phyloP scores from a whole-genome alignment of 2,113 vertebrate species.

The Okapia johnstoni region DNA sequence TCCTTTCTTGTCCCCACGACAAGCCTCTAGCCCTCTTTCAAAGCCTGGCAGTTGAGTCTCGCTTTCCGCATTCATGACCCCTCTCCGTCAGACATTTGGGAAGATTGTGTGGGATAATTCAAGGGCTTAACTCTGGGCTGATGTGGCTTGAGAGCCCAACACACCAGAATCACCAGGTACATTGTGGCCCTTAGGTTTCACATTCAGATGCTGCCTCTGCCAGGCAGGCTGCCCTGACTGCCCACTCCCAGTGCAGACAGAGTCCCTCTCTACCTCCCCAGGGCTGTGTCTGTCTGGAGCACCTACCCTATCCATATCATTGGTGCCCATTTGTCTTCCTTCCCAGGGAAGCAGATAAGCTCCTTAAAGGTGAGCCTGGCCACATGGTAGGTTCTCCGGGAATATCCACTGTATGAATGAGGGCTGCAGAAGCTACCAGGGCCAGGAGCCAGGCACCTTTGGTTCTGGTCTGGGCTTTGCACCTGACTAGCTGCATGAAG shows the following conservation, averaged over 20 bases:
- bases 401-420: fast-evolving
- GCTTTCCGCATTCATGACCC: background rate
- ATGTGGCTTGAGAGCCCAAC: fast-evolving
- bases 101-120: background rate
- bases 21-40: background rate
- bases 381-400: fast-evolving
- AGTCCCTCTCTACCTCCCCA: background rate
- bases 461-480: background rate
- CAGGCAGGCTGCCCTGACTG: background rate
- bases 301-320: background rate
- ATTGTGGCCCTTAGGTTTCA: fast-evolving
- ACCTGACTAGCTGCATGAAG: background rate
- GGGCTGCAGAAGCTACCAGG: background rate
- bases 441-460: background rate
- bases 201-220: background rate
- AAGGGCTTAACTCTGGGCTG: background rate
- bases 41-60: background rate
- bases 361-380: background rate
- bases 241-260: background rate
- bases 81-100: background rate
- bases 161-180: background rate
- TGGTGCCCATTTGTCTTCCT: background rate
- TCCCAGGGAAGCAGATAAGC: background rate
- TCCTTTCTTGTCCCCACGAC: fast-evolving
- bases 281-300: background rate